Evolutionary conservation across 1,140 invertebrate genomes (phyloP), one percentile per base, ranked within the genome.

Genomic region (Adelges cooleyi): DNA sequence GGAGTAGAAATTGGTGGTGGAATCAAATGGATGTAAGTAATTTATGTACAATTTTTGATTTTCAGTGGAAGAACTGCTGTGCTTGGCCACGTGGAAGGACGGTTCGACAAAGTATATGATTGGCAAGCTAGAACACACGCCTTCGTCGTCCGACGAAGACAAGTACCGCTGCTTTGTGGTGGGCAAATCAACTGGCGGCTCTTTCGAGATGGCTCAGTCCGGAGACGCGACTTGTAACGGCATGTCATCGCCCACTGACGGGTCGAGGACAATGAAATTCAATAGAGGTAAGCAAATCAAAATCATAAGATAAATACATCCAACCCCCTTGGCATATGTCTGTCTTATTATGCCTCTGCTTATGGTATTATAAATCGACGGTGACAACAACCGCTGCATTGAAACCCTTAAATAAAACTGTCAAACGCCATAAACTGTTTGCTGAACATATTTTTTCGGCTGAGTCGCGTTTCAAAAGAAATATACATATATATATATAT

Each of bases 41-140:
- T 33, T 33, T 33, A 33, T 33, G 5, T 33, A 33, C 11, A 33
- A 33, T 33, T 33, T 33, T 5, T 33, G 29, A 5, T 69, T 71
- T 80, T 42, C 76, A 91, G 89, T 85, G 65, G 86, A 90, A 73
- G 87, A 90, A 75, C 75, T 91, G 25, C 81, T 86, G 71, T 92
- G 89, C 71, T 75, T 90, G 44, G 89, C 86, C 1, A 83, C 82
- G 15, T 92, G 89, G 89, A 89, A 87, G 73, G 89, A 92, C 73
- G 87, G 89, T 42, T 89, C 86, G 53, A 82, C 84, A 9, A 79
- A 84, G 67, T 92, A 91, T 74, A 78, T 92, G 33, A 85, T 92
- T 40, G 88, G 87, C 0, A 80, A 80, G 74, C 71, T 83, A 71
- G 75, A 76, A 65, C 74, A 80, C 71, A 73, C 73, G 67, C 79